Conservation (phyloP, 2,113 vertebrate genomes). For the Sigmodon hispidus region DNA sequence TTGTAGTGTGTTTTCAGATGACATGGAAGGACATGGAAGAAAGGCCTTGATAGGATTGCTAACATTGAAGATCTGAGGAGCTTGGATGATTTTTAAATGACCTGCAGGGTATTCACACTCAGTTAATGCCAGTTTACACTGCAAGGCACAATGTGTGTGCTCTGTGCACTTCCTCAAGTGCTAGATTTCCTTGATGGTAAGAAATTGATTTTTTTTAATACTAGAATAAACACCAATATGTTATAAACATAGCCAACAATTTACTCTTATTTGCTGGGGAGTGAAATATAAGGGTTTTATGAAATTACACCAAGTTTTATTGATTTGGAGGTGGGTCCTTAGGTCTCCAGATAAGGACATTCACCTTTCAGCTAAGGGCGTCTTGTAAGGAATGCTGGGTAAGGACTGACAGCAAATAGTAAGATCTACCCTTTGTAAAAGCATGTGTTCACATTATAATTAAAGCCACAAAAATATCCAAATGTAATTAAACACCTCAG, state of each 20-base stretch:
- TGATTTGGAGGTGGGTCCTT: neutral
- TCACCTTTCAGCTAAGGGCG: neutral
- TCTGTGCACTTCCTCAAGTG: neutral
- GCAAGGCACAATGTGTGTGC: neutral
- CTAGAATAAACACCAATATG: constrained; percentile 10
- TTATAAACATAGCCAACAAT: neutral
- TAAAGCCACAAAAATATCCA: neutral
- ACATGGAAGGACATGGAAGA: constrained; percentile 41
- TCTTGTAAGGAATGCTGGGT: neutral
- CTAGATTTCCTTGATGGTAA: neutral
- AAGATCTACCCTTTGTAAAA: neutral
- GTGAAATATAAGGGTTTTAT: neutral
- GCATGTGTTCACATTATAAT: neutral
- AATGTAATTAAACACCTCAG: neutral
- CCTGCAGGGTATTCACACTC: neutral
- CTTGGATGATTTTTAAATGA: neutral
- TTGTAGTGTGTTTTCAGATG: constrained; percentile 51
- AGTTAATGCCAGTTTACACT: neutral
- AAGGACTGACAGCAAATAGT: neutral
- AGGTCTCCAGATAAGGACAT: neutral
- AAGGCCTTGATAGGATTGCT: constrained; percentile 25
- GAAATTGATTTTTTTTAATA: neutral
- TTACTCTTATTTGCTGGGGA: neutral
- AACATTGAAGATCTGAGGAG: neutral
- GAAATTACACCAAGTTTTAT: neutral